Evolutionary conservation across 2,113 vertebrate species (phyloP).

Genomic region (Ariopsis seemanni): DNA sequence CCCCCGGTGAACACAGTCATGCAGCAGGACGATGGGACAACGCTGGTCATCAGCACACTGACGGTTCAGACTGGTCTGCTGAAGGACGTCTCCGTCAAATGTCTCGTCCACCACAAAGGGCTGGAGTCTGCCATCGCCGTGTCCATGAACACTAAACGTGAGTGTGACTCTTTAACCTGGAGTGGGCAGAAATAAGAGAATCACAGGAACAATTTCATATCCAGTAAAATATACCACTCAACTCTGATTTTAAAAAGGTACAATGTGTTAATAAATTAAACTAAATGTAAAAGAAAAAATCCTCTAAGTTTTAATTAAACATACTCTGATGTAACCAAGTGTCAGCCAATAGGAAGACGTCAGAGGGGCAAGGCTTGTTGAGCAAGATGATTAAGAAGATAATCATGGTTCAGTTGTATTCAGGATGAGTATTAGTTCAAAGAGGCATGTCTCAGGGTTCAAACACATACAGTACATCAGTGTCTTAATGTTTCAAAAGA

Average conservation of each 20-base stretch:
- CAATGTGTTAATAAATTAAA: neutral
- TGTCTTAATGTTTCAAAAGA: neutral
- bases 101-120: slow-evolving; percentile 77
- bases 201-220: neutral
- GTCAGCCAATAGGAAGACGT: neutral
- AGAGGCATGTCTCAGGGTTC: neutral
- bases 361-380: neutral
- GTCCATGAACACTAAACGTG: slow-evolving; percentile 81
- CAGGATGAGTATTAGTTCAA: no score
- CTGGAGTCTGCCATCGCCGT: slow-evolving; percentile 76
- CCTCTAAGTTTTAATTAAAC: neutral
- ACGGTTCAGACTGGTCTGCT: slow-evolving; percentile 67
- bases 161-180: slow-evolving; percentile 46
- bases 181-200: neutral
- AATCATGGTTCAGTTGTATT: no score
- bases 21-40: slow-evolving; percentile 70
- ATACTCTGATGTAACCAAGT: neutral
- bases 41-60: slow-evolving; percentile 73
- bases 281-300: neutral
- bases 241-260: neutral
- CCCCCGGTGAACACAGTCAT: slow-evolving; percentile 57
- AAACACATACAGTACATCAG: no score
- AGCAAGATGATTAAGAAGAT: neutral
- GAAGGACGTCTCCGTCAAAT: slow-evolving; percentile 77
- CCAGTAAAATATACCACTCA: neutral